Percentiles rank a stretch among this genome's conserved stretches.
These are phyloP conservation scores for Meriones unguiculatus DNA, from an alignment of 2,113 vertebrate species.

Conservation along the genomic window DNA sequence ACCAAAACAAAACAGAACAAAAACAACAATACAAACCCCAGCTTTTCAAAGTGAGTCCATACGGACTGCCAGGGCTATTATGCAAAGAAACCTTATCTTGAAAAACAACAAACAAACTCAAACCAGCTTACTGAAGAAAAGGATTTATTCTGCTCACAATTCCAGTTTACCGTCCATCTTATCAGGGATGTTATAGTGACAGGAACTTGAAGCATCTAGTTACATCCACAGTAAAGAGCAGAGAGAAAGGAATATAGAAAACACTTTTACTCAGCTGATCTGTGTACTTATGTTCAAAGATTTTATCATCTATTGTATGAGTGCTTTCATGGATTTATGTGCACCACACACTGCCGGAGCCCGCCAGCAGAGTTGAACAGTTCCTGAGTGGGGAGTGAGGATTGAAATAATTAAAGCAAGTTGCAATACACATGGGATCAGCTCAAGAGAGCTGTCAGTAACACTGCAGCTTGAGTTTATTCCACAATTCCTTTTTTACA, in stretches of 20 bases:
- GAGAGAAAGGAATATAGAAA: not conserved
- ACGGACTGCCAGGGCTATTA: no score
- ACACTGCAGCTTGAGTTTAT: no score
- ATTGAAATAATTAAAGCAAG: no score
- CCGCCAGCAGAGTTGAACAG: no score
- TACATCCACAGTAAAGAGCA: not conserved
- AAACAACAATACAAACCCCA: not conserved
- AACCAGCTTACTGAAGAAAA: not conserved
- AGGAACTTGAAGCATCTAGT: not conserved
- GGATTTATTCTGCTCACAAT: not conserved
- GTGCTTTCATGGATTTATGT: not conserved
- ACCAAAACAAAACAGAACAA: not conserved
- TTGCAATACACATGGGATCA: no score
- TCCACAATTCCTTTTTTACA: no score
- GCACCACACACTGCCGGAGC: not conserved
- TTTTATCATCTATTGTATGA: not conserved
- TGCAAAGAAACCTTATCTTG: no score
- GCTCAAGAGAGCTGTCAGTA: no score
- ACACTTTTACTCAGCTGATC: not conserved
- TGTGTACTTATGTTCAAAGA: not conserved
- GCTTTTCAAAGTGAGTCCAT: no score
- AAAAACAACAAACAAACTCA: no score
- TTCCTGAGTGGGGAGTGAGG: no score
- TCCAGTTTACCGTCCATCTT: not conserved
- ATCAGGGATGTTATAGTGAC: not conserved